Conservation (phyloP, 2,113 vertebrate genomes). For the Opisthocomus hoazin region DNA sequence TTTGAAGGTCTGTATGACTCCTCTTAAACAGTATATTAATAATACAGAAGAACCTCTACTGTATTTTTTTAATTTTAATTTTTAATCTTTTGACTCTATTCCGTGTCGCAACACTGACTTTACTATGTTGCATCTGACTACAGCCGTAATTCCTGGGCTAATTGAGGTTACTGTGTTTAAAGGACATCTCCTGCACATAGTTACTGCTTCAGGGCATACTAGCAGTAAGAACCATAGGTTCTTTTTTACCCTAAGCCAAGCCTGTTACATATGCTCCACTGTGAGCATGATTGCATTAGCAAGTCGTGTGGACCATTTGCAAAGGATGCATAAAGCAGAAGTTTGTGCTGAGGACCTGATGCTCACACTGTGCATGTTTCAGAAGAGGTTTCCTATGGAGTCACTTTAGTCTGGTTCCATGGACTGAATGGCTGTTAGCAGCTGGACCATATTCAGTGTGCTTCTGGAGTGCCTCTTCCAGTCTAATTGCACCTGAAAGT, state of each 20-base stretch:
- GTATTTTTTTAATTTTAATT: not conserved
- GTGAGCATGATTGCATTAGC: not conserved
- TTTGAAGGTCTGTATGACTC: not conserved
- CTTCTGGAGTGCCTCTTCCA: not conserved
- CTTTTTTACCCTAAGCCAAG: not conserved
- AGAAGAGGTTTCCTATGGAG: not conserved
- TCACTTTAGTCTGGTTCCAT: not conserved
- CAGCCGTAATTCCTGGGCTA: not conserved
- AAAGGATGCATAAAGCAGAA: not conserved
- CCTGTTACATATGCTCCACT: not conserved
- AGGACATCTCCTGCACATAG: not conserved
- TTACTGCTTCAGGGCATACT: not conserved
- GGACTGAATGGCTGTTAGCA: not conserved
- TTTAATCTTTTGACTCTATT: not conserved
- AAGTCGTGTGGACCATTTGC: not conserved
- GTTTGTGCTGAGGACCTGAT: not conserved
- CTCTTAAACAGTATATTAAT: not conserved
- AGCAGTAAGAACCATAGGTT: not conserved
- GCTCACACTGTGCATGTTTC: not conserved
- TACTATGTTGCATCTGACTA: not conserved
- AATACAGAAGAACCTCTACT: not conserved
- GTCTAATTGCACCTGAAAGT: not conserved
- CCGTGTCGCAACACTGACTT: not conserved
- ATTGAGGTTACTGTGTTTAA: not conserved
- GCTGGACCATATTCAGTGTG: not conserved